phyloP scores from a whole-genome alignment of 2,797 vertebrate species.

The Eulemur mongoz region DNA sequence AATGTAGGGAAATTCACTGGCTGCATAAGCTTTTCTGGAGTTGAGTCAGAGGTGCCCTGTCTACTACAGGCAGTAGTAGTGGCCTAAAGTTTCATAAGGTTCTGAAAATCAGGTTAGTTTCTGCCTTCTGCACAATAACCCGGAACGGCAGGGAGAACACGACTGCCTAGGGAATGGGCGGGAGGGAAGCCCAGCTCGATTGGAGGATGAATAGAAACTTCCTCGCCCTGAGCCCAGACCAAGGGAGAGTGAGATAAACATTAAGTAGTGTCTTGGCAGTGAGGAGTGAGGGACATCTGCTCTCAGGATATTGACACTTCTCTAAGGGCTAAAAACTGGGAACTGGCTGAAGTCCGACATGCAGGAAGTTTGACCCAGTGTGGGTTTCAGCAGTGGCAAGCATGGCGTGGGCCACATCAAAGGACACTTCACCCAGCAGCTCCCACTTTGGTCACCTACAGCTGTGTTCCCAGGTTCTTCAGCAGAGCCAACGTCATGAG shows the following conservation, averaged over 20 bases:
- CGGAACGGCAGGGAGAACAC: background rate
- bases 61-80: too few relatives aligned
- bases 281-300: background rate
- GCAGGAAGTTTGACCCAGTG: background rate
- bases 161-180: rapidly evolving
- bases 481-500: background rate
- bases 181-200: background rate
- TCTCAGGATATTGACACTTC: background rate
- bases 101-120: background rate
- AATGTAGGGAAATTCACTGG: background rate
- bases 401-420: background rate
- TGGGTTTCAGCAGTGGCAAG: background rate
- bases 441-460: rapidly evolving
- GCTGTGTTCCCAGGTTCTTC: background rate
- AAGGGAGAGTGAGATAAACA: background rate
- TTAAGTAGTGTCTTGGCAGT: background rate
- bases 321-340: background rate
- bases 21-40: background rate
- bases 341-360: rapidly evolving
- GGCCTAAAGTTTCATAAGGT: background rate
- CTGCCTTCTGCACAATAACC: background rate
- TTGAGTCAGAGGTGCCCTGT: background rate
- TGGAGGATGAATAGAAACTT: background rate
- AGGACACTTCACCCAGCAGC: background rate
- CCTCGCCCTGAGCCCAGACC: background rate